Evolutionary conservation across 2,113 vertebrate species (phyloP).

Genomic region (Colaptes auratus): DNA sequence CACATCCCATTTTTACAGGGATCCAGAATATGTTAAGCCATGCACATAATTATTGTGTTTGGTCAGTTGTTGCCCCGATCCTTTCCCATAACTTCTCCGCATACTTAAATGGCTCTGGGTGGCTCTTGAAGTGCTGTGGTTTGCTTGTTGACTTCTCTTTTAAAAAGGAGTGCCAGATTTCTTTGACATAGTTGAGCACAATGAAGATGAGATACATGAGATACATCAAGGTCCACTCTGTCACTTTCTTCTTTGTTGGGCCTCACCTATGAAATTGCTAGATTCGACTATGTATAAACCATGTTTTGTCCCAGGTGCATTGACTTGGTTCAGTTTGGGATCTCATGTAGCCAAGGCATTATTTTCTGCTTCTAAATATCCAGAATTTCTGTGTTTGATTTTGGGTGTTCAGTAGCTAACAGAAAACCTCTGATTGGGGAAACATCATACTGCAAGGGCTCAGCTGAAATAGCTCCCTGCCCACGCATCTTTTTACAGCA

Average conservation of each 20-base stretch:
- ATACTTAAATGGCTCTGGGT: background rate
- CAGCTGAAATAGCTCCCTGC: constrained; percentile 47
- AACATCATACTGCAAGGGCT: background rate
- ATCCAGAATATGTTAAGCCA: background rate
- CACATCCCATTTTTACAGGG: background rate
- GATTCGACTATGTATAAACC: background rate
- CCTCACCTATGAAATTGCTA: background rate
- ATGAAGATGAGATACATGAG: background rate
- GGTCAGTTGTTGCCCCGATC: background rate
- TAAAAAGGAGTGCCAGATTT: background rate
- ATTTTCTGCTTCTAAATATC: background rate
- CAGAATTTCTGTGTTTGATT: background rate
- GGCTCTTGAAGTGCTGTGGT: background rate
- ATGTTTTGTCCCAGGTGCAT: background rate
- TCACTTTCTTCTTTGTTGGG: background rate
- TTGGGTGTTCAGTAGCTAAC: background rate
- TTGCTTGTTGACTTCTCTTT: background rate
- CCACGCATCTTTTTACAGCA: constrained; percentile 43
- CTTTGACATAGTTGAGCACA: background rate
- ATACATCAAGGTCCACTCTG: background rate
- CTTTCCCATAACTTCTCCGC: background rate
- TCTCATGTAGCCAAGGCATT: background rate
- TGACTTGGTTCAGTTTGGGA: background rate
- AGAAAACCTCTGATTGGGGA: constrained; percentile 1
- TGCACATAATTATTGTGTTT: background rate